A percentile compares a stretch with the other conserved stretches of the same genome.
These are phyloP conservation scores for Antheraea assamensis DNA, from an alignment of 2,888 invertebrate genomes.

Conservation along the genomic window DNA sequence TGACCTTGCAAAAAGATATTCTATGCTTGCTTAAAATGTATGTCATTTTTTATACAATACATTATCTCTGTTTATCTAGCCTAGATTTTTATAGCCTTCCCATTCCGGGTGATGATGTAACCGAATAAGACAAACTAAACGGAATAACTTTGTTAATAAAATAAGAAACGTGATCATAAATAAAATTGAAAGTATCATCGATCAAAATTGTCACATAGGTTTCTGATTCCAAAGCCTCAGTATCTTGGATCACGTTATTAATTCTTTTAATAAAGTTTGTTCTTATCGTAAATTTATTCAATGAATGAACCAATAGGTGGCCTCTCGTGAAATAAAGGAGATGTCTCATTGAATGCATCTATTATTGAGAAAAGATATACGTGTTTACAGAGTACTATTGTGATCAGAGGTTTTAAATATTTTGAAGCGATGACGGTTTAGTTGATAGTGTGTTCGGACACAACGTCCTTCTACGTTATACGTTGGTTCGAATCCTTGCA, in stretches of 20 bases:
- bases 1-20: constrained; percentile 40
- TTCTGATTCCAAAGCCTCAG: constrained; percentile 41
- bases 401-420: not conserved
- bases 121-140: constrained; percentile 19
- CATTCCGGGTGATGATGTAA: constrained; percentile 32
- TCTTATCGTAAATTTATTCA: constrained; percentile 54
- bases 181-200: constrained; percentile 35
- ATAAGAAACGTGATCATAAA: constrained; percentile 12
- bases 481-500: too few species aligned
- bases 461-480: too few species aligned
- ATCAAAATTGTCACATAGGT: constrained; percentile 48
- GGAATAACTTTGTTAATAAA: constrained; percentile 19
- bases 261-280: constrained; percentile 63
- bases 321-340: constrained; percentile 34
- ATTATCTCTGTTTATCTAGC: constrained; percentile 43
- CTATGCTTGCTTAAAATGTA: constrained; percentile 40
- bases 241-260: constrained; percentile 44
- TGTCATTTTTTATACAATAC: constrained; percentile 38
- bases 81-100: constrained; percentile 32
- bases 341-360: constrained; percentile 21
- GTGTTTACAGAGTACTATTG: not conserved
- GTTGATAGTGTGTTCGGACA: too few species aligned
- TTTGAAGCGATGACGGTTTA: too few species aligned
- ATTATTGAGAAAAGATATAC: not conserved
- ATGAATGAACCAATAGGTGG: constrained; percentile 43